These are phyloP conservation scores for Gymnocypris eckloni DNA, from an alignment of 2,797 vertebrate genomes.

Conservation along the genomic window DNA sequence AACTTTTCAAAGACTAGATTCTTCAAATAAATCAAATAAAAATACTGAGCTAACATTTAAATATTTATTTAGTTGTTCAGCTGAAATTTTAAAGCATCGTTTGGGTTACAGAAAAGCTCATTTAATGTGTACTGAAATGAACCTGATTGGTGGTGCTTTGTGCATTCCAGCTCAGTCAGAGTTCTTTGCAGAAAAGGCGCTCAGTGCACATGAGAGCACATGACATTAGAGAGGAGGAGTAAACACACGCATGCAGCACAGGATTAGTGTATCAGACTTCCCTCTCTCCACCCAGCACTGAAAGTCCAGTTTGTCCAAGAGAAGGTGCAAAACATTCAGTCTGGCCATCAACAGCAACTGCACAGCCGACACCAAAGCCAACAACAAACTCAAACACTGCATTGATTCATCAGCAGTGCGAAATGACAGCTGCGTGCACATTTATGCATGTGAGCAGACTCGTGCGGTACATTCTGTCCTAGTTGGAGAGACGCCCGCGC, in stretches of 20 bases:
- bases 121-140: background rate
- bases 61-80: background rate
- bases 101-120: background rate
- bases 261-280: conserved; percentile 26
- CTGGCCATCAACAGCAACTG: background rate
- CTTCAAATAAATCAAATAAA: too few relatives aligned
- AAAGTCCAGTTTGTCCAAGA: background rate
- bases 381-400: conserved; percentile 14
- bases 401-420: conserved; percentile 30
- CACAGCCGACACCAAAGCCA: conserved; percentile 9
- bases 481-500: conserved; percentile 38
- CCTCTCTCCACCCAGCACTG: background rate
- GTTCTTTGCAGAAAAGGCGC: conserved; percentile 12
- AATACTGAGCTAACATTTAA: background rate
- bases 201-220: conserved; percentile 47
- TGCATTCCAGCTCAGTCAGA: conserved; percentile 23
- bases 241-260: conserved; percentile 46
- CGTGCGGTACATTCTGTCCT: conserved; percentile 54
- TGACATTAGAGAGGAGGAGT: conserved; percentile 38
- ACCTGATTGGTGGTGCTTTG: background rate
- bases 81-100: background rate
- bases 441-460: conserved; percentile 36
- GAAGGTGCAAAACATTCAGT: background rate
- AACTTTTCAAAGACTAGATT: too few relatives aligned
- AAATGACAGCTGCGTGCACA: conserved; percentile 49